phyloP scores from a whole-genome alignment of 2,113 vertebrate genomes.

The Oceanites oceanicus region DNA sequence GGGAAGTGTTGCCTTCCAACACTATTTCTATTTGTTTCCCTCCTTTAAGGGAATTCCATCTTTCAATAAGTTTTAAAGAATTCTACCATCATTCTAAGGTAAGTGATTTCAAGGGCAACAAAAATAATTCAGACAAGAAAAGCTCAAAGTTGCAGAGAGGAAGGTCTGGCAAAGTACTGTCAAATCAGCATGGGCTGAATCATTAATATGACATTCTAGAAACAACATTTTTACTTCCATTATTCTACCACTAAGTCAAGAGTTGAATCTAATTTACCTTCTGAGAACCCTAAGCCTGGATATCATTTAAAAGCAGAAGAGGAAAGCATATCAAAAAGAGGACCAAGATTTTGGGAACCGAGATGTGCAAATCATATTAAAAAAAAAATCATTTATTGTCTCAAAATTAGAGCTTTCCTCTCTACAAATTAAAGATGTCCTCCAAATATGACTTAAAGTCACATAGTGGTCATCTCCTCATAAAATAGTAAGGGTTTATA shows the following conservation, averaged over 20 bases:
- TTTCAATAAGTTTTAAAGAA: background rate
- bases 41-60: background rate
- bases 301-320: background rate
- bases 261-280: background rate
- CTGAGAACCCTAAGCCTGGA: background rate
- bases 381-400: background rate
- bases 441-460: background rate
- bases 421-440: background rate
- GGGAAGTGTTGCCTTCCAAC: background rate
- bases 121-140: background rate
- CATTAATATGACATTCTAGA: background rate
- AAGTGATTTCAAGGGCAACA: background rate
- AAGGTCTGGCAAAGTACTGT: background rate
- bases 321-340: background rate
- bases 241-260: background rate
- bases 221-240: background rate
- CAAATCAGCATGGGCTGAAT: background rate
- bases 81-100: background rate
- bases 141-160: background rate
- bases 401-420: background rate
- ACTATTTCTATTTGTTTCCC: background rate
- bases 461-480: background rate
- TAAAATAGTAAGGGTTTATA: background rate
- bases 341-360: background rate
- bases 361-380: background rate